Evolutionary conservation across 2,888 invertebrate species (phyloP), one percentile per base, ranked within the genome.

Genomic region (Drosophila glabriapex): DNA sequence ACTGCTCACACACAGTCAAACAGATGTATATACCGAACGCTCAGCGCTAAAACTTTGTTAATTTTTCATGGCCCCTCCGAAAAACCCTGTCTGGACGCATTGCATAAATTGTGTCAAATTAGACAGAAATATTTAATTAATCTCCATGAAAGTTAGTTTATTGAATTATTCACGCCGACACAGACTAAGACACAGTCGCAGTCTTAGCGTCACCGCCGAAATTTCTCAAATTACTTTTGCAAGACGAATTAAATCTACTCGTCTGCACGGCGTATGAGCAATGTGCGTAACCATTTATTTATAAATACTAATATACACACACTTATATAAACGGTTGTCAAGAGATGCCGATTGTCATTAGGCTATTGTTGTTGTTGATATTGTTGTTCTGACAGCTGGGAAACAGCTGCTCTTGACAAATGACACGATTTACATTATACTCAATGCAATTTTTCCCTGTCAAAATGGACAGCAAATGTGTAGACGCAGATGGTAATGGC

Each of bases 401-500:
- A 60, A 80, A 74, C 90, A 91, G 86, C 90, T 91, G 90, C 78
- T 82, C 82, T 82, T 91, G 91, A 91, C 91, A 91, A 91, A 91
- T 91, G 91, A 90, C 82, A 79, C 91, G 81, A 91, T 90, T 91
- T 90, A 91, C 91, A 91, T 87, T 83, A 89, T 77, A 82, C 81
- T 87, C 78, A 73, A 80, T 91, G 90, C 91, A 89, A 90, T 90
- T 90, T 91, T 85, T 90, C 84, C 69, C 75, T 82, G 90, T 83
- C 87, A 84, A 81, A 85, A 82, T 71, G 79, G 85, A 74, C 82
- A 80, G 81, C 78, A 60, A 81, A 78, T 81, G 82, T 79, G 89
- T 87, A 85, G 88, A 85, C 89, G 79, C 87, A 89, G 87, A 79
- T 87, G 85, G 85, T 80, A 76, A 80, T 80, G 79, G 79, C 54